Percentiles rank a stretch among this genome's conserved stretches.
phyloP scores from a whole-genome alignment of 2,888 invertebrate genomes.

The Agonopterix arenella region DNA sequence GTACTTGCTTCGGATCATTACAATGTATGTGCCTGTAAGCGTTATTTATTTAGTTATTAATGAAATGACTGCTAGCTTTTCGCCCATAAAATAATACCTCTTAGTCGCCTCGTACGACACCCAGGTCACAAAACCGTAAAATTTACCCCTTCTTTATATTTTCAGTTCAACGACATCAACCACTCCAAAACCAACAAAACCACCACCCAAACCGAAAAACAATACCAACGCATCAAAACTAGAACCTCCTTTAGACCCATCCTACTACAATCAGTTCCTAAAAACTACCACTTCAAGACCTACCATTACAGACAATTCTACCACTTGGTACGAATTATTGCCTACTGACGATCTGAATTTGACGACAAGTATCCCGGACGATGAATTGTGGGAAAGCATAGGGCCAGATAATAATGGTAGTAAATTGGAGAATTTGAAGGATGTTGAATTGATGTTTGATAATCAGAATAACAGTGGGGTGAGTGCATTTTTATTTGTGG shows the following conservation, averaged over 20 bases:
- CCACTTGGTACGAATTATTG: slow-evolving; percentile 59
- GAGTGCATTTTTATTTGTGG: slow-evolving; percentile 17
- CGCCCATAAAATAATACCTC: no score
- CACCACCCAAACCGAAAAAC: slow-evolving; percentile 20
- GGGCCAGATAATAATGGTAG: slow-evolving; percentile 40
- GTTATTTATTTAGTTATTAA: no score
- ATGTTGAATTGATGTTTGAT: slow-evolving; percentile 70
- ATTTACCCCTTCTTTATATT: background rate
- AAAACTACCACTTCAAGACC: slow-evolving; percentile 48
- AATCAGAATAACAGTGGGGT: slow-evolving; percentile 35
- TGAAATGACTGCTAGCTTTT: no score
- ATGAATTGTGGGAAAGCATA: slow-evolving; percentile 63
- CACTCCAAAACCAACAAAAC: slow-evolving; percentile 12
- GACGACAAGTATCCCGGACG: slow-evolving; percentile 41
- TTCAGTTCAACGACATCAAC: slow-evolving; percentile 1
- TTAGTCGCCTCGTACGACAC: no score
- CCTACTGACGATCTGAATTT: slow-evolving; percentile 46
- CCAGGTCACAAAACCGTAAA: no score
- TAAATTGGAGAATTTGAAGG: slow-evolving; percentile 49
- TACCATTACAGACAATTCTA: slow-evolving; percentile 29
- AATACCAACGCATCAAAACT: slow-evolving; percentile 16
- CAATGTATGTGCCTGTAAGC: no score
- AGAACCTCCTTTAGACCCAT: slow-evolving; percentile 42
- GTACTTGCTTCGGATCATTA: no score
- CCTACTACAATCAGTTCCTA: slow-evolving; percentile 67